Base-by-base conservation (phyloP, 2,797 vertebrate genomes). In the Eurystomus glaucurus region DNA sequence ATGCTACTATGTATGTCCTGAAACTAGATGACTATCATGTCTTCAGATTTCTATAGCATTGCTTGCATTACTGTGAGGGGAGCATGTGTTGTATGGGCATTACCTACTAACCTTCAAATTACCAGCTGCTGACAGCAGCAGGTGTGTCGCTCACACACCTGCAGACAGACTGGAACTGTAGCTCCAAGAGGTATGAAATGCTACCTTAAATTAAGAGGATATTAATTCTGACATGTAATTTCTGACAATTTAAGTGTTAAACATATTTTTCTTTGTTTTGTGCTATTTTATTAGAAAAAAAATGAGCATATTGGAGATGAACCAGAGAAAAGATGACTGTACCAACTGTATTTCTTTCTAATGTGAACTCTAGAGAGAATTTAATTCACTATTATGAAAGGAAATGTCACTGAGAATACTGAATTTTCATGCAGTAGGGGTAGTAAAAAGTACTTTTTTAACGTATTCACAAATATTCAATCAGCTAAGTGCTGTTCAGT, bases 381-480 rank as follows among this genome's bases (percentile, higher is more conserved):
- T 80, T 62, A 71, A 78, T 71, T 64, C 13, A 11, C 26, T 81
- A 4, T 64, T 79, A 76, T 37, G 33, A 71, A 83, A 66, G 25
- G 50, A 86, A 35, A 4, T 43, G 3, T 55, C 18, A 74, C 19
- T 70, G 28, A 83, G 31, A 84, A 29, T 86, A 50, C 14, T 71
- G 10, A 46, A 51, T 75, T 93, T 94, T 91, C 16, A 33, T 61
- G 65, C 21, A 78, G 45, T 85, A 84, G 23, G 13, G 11, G 6
- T 33, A 74, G 16, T 62, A 75, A 78, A 88, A 90, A 52, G 11
- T 21, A 55, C 39, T 46, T 31, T 46, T 57, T 7, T 2, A 45
- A 85, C 83, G 6, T 66, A 64, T 90, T 92, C 65, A 80, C 64
- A 78, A 92, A 85, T 94, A 79, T 82, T 87, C 54, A 33, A 20